phyloP scores from a whole-genome alignment of 2,113 vertebrate species.

The Planiliza haematocheilus region DNA sequence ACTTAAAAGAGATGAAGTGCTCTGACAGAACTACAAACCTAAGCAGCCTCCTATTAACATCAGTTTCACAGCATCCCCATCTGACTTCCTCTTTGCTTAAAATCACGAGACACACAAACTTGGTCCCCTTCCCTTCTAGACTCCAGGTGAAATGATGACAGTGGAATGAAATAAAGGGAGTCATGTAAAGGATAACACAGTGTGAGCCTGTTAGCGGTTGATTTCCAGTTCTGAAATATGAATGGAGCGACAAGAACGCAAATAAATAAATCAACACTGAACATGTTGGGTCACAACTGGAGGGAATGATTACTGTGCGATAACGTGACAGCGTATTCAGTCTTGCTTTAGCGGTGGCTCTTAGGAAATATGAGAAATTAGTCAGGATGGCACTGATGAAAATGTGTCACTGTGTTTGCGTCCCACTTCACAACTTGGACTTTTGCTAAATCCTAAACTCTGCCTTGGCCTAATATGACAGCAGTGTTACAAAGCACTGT shows the following conservation, averaged over 20 bases:
- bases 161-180: slow-evolving; percentile 46
- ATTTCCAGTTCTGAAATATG: slow-evolving; percentile 35
- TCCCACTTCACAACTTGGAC: neutral
- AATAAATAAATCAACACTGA: slow-evolving; percentile 16
- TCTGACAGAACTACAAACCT: slow-evolving; percentile 1
- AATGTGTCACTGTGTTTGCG: slow-evolving; percentile 24
- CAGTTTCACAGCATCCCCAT: slow-evolving; percentile 28
- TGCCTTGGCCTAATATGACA: neutral
- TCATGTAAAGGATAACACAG: neutral
- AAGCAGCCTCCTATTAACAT: neutral
- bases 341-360: slow-evolving; percentile 11
- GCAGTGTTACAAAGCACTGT: neutral
- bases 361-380: neutral
- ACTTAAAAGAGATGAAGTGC: slow-evolving; percentile 39
- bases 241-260: slow-evolving; percentile 2
- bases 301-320: slow-evolving; percentile 46
- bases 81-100: slow-evolving; percentile 4
- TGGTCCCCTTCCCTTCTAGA: slow-evolving; percentile 41
- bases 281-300: slow-evolving; percentile 37
- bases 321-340: neutral
- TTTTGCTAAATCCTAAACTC: slow-evolving; percentile 8
- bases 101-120: slow-evolving; percentile 12
- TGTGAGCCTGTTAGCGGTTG: neutral
- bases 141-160: slow-evolving; percentile 4
- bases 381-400: slow-evolving; percentile 10